Evolutionary conservation across 2,888 invertebrate species (phyloP).

Genomic region (Pegoplata infirma): DNA sequence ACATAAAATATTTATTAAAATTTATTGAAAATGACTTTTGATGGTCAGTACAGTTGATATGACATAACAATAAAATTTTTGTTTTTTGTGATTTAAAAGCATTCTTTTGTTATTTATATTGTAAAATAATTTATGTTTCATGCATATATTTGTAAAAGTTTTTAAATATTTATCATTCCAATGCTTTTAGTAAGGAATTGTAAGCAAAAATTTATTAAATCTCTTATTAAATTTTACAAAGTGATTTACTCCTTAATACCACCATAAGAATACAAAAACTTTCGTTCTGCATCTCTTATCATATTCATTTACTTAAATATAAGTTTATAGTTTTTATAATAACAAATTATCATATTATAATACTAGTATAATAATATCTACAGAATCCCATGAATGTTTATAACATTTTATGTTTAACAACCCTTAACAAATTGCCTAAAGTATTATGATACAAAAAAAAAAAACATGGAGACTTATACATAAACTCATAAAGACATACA

Average conservation of each 20-base stretch:
- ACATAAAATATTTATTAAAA: neutral
- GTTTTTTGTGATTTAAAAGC: neutral
- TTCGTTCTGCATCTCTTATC: neutral
- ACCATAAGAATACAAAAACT: neutral
- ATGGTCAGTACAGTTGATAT: neutral
- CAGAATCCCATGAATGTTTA: conserved; percentile 21
- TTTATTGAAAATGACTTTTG: conserved; percentile 11
- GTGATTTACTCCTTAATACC: neutral
- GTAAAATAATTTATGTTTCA: neutral
- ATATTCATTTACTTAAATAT: conserved; percentile 3
- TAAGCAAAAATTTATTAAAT: too few relatives aligned
- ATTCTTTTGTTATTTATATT: neutral
- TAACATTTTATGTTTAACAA: conserved; percentile 42
- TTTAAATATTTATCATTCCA: neutral
- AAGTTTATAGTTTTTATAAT: conserved; percentile 29
- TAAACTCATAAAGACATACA: neutral
- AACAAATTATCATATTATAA: conserved; percentile 30
- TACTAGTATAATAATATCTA: too few relatives aligned
- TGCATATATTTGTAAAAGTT: neutral
- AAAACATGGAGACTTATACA: neutral
- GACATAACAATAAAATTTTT: neutral
- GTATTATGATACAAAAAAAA: neutral
- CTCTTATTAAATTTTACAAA: neutral
- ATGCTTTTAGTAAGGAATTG: too few relatives aligned
- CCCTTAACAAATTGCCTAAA: conserved; percentile 40